Percentiles rank a stretch among this genome's conserved stretches.
Conservation (phyloP, 2,113 vertebrate genomes). For the Hyla sarda region DNA sequence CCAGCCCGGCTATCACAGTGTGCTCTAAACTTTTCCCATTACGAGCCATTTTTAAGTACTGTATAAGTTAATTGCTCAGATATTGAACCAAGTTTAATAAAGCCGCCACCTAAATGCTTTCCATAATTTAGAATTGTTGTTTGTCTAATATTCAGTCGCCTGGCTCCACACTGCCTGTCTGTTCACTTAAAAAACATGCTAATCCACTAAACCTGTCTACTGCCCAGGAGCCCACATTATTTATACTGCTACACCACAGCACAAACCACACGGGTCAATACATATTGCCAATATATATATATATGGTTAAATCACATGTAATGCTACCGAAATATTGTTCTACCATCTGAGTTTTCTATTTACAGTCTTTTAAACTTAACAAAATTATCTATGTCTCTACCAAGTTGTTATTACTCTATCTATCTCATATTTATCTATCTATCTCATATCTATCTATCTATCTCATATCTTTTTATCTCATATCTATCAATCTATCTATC, state of each 20-base stretch:
- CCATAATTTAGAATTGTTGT: constrained; percentile 48
- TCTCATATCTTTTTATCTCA: too few species aligned
- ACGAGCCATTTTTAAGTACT: constrained; percentile 42
- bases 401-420: too few species aligned
- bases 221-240: neutral
- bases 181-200: constrained; percentile 23
- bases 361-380: neutral
- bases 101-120: constrained; percentile 49
- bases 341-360: neutral
- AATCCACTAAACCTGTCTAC: constrained; percentile 33
- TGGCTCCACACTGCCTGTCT: constrained; percentile 54
- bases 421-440: too few species aligned
- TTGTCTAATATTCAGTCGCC: constrained; percentile 37
- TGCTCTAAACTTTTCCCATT: constrained; percentile 43
- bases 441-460: too few species aligned
- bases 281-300: neutral
- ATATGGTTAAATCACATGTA: constrained; percentile 11
- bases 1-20: neutral
- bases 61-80: constrained; percentile 52
- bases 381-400: neutral
- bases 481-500: too few species aligned
- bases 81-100: constrained; percentile 55
- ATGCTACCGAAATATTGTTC: neutral
- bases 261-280: constrained; percentile 29
- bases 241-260: constrained; percentile 7